Evolutionary conservation across 2,888 invertebrate genomes (phyloP).

Genomic region (Mayetiola destructor): DNA sequence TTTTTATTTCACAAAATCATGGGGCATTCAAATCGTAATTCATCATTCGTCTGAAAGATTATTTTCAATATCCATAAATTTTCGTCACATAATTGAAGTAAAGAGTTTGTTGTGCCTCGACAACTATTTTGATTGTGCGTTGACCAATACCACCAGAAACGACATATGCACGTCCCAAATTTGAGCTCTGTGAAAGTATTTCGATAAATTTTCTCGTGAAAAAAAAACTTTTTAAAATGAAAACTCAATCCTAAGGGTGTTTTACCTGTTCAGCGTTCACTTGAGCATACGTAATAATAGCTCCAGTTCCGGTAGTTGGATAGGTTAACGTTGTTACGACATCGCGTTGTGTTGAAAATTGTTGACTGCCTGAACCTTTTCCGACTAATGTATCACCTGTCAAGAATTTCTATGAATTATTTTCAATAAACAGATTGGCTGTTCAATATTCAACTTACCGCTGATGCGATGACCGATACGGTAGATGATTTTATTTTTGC

Average conservation of each 20-base stretch:
- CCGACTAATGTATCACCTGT: constrained; percentile 28
- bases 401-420: no score
- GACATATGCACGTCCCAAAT: constrained; percentile 24
- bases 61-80: neutral
- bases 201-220: no score
- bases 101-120: neutral
- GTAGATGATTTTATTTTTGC: neutral
- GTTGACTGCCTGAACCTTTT: constrained; percentile 24
- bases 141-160: constrained; percentile 26
- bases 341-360: constrained; percentile 24
- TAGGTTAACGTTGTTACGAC: constrained; percentile 26
- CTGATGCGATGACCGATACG: no score
- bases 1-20: neutral
- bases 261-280: no score
- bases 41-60: neutral
- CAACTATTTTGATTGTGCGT: constrained; percentile 23
- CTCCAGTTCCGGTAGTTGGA: constrained; percentile 22
- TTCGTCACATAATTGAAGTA: neutral
- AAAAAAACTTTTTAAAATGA: no score
- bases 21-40: neutral
- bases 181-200: constrained; percentile 21
- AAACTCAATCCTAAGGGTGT: no score
- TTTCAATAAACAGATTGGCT: no score
- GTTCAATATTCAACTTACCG: no score
- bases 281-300: constrained; percentile 25